A percentile compares a stretch with the other conserved stretches of the same genome.
Evolutionary conservation across 2,797 vertebrate genomes (phyloP).

Genomic region (Rhynchonycteris naso): DNA sequence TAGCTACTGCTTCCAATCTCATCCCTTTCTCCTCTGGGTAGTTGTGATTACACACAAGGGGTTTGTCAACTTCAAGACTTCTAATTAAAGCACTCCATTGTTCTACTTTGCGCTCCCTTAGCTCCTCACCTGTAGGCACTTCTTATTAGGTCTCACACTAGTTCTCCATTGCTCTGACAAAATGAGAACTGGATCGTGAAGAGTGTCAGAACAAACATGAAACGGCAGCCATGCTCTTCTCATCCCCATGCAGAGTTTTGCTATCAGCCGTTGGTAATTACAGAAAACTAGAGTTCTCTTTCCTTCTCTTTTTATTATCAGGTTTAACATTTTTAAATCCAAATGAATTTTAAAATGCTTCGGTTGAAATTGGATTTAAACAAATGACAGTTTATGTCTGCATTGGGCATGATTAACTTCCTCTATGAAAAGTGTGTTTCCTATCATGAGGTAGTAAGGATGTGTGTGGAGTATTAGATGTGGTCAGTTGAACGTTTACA

Average conservation of each 20-base stretch:
- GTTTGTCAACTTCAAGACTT: constrained; percentile 15
- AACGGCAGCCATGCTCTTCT: neutral
- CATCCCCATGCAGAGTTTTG: neutral
- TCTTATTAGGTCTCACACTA: constrained; percentile 28
- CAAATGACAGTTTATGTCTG: neutral
- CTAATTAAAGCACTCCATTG: constrained; percentile 56
- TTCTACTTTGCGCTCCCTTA: constrained; percentile 22
- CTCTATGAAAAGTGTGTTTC: neutral
- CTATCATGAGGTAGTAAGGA: neutral
- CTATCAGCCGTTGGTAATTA: neutral
- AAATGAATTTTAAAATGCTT: neutral
- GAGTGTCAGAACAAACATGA: constrained; percentile 18
- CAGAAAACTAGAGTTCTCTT: neutral
- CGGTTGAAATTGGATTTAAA: neutral
- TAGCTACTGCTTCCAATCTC: neutral
- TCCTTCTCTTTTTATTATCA: neutral
- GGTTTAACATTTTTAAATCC: neutral
- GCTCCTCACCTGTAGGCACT: constrained; percentile 37
- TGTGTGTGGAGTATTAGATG: neutral
- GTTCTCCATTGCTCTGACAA: constrained; percentile 26
- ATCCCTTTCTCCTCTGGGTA: neutral
- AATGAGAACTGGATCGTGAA: constrained; percentile 13
- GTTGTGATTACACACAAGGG: constrained; percentile 3
- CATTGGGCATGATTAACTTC: neutral
- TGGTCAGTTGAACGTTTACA: neutral